A percentile compares a stretch with the other conserved stretches of the same genome.
Conservation (phyloP, 2,797 vertebrate genomes). For the Prunella strophiata region DNA sequence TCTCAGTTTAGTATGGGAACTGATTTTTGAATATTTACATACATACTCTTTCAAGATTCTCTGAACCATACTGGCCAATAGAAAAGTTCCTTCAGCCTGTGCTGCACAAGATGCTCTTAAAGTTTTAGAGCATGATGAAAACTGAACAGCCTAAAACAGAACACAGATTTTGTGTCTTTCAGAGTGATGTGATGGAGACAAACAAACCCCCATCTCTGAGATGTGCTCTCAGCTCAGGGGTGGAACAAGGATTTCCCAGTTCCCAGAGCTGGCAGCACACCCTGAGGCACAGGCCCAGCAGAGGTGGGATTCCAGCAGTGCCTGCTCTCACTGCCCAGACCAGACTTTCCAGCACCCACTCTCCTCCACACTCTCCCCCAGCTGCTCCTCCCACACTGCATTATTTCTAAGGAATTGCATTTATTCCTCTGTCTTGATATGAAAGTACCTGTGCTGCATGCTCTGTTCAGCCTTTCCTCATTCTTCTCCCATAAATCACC, state of each 20-base stretch:
- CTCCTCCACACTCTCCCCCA: not conserved
- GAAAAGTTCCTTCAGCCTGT: not conserved
- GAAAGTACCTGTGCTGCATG: accelerated
- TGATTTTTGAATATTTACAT: not conserved
- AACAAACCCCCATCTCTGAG: not conserved
- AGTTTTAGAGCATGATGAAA: not conserved
- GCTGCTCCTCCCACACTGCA: not conserved
- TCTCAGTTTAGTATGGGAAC: not conserved
- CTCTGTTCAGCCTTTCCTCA: not conserved
- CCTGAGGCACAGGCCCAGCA: not conserved
- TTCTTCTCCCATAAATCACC: not conserved
- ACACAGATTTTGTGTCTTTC: not conserved
- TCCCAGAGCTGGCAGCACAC: not conserved
- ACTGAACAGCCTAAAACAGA: not conserved
- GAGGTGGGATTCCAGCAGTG: not conserved
- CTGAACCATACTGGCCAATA: not conserved
- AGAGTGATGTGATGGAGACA: not conserved
- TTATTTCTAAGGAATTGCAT: not conserved
- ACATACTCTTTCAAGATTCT: not conserved
- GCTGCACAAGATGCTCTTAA: not conserved
- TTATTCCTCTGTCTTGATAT: not conserved
- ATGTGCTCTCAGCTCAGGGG: not conserved
- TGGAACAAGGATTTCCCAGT: not conserved
- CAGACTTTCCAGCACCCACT: not conserved
- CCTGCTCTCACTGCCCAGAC: not conserved